Percentiles rank a stretch among this genome's conserved stretches.
phyloP scores from a whole-genome alignment of 2,113 vertebrate genomes.

The Silurus glanis region DNA sequence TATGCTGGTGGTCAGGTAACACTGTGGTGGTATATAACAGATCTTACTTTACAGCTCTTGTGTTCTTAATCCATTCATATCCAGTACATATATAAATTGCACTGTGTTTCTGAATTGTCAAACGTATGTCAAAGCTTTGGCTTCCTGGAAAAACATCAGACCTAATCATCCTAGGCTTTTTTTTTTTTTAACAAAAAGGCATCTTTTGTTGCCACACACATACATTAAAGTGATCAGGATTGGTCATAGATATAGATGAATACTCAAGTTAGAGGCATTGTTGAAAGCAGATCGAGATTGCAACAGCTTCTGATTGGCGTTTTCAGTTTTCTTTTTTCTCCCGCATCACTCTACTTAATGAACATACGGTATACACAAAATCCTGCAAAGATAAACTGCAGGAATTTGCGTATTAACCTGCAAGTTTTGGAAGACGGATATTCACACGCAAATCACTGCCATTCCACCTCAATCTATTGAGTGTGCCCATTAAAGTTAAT shows the following conservation, averaged over 20 bases:
- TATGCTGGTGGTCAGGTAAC: background rate
- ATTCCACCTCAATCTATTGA: conserved; percentile 69
- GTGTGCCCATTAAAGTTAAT: conserved; percentile 77
- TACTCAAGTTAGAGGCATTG: conserved; percentile 2
- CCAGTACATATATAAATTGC: background rate
- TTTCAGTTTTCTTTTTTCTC: background rate
- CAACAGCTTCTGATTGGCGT: background rate
- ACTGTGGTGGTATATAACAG: conserved; percentile 19
- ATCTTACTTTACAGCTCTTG: conserved; percentile 34
- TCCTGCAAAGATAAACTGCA: conserved; percentile 23
- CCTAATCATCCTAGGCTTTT: conserved; percentile 36
- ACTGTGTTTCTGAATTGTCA: background rate
- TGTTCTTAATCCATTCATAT: too few relatives aligned
- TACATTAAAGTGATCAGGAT: background rate
- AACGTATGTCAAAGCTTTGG: conserved; percentile 5
- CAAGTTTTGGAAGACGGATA: conserved; percentile 72
- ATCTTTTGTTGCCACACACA: background rate
- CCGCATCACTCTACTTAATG: conserved; percentile 40
- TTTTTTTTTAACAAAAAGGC: conserved; percentile 12
- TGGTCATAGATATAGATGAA: background rate
- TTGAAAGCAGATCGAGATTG: background rate
- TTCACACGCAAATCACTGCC: conserved; percentile 76
- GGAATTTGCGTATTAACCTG: background rate
- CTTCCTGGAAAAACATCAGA: background rate
- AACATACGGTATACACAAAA: conserved; percentile 33